Evolutionary conservation across 2,888 invertebrate genomes (phyloP), one percentile per base, ranked within the genome.

Genomic region (Dermolepida albohirtum): DNA sequence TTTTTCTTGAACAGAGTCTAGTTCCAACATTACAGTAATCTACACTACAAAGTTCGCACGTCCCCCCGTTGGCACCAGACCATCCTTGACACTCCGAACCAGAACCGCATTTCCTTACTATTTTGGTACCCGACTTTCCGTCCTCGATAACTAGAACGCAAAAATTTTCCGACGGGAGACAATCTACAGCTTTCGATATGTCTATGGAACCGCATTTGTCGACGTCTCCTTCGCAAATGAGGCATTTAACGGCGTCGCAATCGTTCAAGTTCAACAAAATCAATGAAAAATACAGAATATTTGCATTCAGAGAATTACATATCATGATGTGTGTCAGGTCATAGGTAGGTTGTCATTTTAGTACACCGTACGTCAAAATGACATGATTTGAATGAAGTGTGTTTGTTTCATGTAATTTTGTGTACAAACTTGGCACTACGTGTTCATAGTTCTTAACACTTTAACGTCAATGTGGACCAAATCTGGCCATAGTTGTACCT

Each of bases 1-100:
- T 29, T 17, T 22, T 22, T 6, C 17, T 10, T 8, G 50, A 50
- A n/a, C 27, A 50, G 27, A 11, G 6, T n/a, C 10, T 16, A 8
- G n/a, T 44, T 14, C 5, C 27, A 6, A 10, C 22, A 44, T 59
- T 59, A 29, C 59, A 59, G 29, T 44, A 8, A n/a, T 59, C 59
- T 8, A 44, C 44, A 12, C 27, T 59, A 44, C 59, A 59, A 10
- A 59, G 59, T 22, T 44, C 29, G 29, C 59, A 59, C 12, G 7
- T 44, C 14, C 12, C 14, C 6, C 44, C 44, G 16, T 29, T 59
- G 1, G 14, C 11, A 0, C 12, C 27, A 5, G 59, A 40, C 22
- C 22, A 22, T 29, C 44, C 29, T 27, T 59, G 27, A 14, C 59
- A 59, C 11, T 44, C 8, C 12, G 44, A 44, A 22, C 44, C 59